phyloP scores from a whole-genome alignment of 2,797 vertebrate genomes.

The Scyliorhinus canicula region DNA sequence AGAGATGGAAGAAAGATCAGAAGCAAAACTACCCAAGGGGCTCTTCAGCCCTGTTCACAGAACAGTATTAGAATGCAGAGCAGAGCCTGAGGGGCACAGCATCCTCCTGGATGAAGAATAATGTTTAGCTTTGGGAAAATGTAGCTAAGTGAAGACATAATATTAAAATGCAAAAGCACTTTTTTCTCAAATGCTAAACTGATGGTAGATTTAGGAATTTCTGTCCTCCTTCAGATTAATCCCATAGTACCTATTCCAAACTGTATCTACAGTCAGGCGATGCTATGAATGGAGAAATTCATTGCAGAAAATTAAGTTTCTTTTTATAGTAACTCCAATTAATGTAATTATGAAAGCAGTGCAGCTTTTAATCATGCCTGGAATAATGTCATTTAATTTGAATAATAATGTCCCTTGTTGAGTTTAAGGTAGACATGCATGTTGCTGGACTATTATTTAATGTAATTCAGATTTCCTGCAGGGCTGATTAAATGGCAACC shows the following conservation, averaged over 20 bases:
- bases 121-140: not conserved
- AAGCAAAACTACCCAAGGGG: not conserved
- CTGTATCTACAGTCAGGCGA: not conserved
- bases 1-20: no score
- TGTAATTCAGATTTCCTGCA: not conserved
- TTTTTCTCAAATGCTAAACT: not conserved
- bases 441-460: not conserved
- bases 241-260: not conserved
- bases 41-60: not conserved
- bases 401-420: constrained; percentile 14
- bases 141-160: not conserved
- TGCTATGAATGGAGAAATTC: not conserved
- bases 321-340: constrained; percentile 7
- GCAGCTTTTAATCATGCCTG: constrained; percentile 15
- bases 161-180: not conserved
- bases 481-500: not conserved
- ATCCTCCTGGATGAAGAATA: not conserved
- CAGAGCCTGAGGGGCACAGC: not conserved
- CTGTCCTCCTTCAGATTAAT: not conserved
- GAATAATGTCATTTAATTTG: constrained; percentile 31
- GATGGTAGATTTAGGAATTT: no score
- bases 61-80: not conserved
- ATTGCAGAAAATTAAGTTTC: constrained; percentile 19
- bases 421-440: constrained; percentile 5
- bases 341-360: constrained; percentile 4